Conservation (phyloP, 1,140 invertebrate species). For the Lamellibrachia luymesi region DNA sequence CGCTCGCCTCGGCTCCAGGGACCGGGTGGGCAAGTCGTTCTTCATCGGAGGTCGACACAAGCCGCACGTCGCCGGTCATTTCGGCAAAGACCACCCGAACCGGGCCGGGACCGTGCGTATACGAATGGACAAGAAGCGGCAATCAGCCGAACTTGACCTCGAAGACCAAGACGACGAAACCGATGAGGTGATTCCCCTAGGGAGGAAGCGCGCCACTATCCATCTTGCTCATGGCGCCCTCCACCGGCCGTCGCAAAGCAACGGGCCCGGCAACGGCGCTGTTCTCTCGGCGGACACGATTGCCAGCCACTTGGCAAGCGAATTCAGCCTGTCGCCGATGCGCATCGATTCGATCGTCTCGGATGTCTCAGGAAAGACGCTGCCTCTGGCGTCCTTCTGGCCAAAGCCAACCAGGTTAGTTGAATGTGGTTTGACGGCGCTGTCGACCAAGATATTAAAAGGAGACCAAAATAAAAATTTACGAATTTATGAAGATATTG, state of each 20-base stretch:
- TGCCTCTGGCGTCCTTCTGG: not conserved
- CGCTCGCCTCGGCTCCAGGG: no score
- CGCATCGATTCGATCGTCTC: not conserved
- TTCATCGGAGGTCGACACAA: not conserved
- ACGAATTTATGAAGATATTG: no score
- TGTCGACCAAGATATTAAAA: no score
- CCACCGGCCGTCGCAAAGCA: not conserved
- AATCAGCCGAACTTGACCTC: not conserved
- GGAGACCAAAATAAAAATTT: no score
- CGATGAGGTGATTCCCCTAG: not conserved
- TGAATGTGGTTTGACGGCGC: no score
- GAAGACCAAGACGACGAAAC: not conserved
- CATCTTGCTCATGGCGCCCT: not conserved
- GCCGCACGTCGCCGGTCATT: no score
- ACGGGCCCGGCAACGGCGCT: not conserved
- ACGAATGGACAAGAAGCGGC: not conserved
- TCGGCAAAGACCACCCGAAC: not conserved
- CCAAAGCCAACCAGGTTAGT: not conserved
- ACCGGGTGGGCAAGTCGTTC: not conserved
- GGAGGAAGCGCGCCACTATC: not conserved
- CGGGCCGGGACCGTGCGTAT: not conserved
- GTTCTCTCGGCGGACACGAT: not conserved
- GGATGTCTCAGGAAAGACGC: not conserved
- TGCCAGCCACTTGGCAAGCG: not conserved
- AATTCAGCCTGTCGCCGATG: not conserved